Conservation (phyloP, 2,797 vertebrate genomes). For the Numenius phaeopus region DNA sequence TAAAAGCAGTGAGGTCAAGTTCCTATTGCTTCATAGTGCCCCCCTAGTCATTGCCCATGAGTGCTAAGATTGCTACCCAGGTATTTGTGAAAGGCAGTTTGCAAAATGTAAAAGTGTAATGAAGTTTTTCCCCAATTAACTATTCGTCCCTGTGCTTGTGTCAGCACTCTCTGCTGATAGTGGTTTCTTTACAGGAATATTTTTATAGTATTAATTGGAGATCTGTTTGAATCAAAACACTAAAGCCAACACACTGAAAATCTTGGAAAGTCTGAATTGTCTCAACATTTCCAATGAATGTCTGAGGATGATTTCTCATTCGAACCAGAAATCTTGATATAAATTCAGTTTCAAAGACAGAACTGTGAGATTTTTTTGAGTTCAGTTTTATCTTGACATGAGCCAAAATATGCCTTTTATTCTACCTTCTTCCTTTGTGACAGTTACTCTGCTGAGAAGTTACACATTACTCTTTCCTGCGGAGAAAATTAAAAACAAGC, state of each 20-base stretch:
- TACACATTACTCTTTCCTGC: constrained; percentile 67
- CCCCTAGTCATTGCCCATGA: background rate
- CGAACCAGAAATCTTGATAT: constrained; percentile 36
- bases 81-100: background rate
- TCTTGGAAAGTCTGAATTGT: background rate
- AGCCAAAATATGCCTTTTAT: constrained; percentile 68
- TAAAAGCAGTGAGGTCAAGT: constrained; percentile 18
- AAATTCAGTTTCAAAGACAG: constrained; percentile 43
- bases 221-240: background rate
- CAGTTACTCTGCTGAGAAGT: constrained; percentile 68
- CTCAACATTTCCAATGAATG: background rate
- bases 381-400: constrained; percentile 65
- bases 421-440: constrained; percentile 51
- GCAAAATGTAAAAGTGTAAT: background rate
- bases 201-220: constrained; percentile 37
- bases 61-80: background rate
- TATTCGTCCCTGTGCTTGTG: background rate
- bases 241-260: background rate
- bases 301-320: background rate
- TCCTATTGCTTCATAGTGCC: background rate
- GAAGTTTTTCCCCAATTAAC: constrained; percentile 29
- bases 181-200: background rate
- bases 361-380: background rate
- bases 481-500: constrained; percentile 77
- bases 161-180: background rate